Conservation (phyloP, 2,113 vertebrate genomes). For the Taxidea taxus region DNA sequence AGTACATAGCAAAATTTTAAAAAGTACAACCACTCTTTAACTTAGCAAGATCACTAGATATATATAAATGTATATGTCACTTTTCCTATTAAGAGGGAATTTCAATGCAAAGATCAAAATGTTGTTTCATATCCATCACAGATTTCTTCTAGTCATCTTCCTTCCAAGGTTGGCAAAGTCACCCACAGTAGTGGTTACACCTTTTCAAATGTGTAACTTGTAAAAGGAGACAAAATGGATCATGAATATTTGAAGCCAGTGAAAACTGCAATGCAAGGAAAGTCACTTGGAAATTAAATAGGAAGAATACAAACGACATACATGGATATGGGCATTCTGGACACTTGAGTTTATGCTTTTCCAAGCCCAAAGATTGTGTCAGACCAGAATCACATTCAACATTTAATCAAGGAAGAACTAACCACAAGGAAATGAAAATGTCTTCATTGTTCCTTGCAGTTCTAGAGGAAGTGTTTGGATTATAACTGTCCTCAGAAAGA, state of each 20-base stretch:
- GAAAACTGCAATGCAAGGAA: constrained; percentile 6
- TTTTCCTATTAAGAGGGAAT: neutral
- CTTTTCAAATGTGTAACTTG: neutral
- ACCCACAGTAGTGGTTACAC: neutral
- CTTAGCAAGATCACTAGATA: neutral
- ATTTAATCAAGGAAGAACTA: neutral
- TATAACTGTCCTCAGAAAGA: neutral
- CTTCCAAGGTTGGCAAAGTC: constrained; percentile 12
- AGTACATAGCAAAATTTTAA: neutral
- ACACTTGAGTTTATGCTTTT: neutral
- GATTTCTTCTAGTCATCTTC: neutral
- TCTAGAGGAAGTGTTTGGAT: constrained; percentile 16
- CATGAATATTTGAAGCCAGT: constrained; percentile 3
- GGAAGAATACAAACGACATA: neutral
- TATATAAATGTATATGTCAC: neutral
- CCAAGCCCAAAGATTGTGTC: neutral
- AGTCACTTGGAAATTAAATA: neutral
- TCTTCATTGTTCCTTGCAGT: neutral
- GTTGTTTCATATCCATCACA: neutral
- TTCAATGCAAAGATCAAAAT: constrained; percentile 20
- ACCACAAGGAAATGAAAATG: constrained; percentile 24
- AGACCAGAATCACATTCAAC: constrained; percentile 19
- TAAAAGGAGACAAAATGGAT: constrained; percentile 23
- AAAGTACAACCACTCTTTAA: neutral
- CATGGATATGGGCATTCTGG: neutral